Conservation (phyloP, 2,797 vertebrate species). For the Melanotaenia pygmaea region DNA sequence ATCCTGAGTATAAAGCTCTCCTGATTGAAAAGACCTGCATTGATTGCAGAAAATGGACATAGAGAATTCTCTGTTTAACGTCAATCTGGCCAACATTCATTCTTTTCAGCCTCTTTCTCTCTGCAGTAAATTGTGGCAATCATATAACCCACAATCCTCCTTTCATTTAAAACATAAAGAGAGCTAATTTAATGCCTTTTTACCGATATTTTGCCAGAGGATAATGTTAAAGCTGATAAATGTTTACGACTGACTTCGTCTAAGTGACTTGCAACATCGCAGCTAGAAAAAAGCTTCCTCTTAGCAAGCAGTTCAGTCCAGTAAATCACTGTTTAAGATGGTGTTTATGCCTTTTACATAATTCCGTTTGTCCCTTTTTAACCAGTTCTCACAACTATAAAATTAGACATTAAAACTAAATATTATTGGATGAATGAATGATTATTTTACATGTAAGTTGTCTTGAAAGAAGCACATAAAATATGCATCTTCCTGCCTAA, state of each 20-base stretch:
- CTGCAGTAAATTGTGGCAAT: slow-evolving; percentile 24
- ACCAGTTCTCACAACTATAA: too few relatives aligned
- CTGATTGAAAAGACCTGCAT: slow-evolving; percentile 87
- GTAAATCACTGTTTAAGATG: not conserved
- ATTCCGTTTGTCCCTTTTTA: too few relatives aligned
- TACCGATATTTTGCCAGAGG: not conserved
- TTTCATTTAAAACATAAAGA: slow-evolving; percentile 28
- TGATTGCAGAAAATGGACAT: slow-evolving; percentile 85
- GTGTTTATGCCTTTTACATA: too few relatives aligned
- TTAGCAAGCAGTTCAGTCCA: not conserved
- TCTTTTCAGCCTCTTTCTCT: slow-evolving; percentile 33
- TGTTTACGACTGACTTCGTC: not conserved
- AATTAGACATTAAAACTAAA: too few relatives aligned
- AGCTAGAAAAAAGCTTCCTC: not conserved
- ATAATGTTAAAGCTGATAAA: not conserved
- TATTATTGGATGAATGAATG: too few relatives aligned
- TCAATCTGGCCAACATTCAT: slow-evolving; percentile 82
- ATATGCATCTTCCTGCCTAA: too few relatives aligned
- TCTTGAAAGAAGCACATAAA: too few relatives aligned
- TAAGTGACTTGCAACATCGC: not conserved
- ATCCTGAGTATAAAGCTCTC: slow-evolving; percentile 89
- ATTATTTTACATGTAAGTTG: too few relatives aligned
- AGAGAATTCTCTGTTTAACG: slow-evolving; percentile 86
- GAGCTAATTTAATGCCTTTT: slow-evolving; percentile 36
- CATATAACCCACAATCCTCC: slow-evolving; percentile 19